Evolutionary conservation across 2,797 vertebrate genomes (phyloP), one percentile per base, ranked within the genome.

Genomic region (Acipenser ruthenus): DNA sequence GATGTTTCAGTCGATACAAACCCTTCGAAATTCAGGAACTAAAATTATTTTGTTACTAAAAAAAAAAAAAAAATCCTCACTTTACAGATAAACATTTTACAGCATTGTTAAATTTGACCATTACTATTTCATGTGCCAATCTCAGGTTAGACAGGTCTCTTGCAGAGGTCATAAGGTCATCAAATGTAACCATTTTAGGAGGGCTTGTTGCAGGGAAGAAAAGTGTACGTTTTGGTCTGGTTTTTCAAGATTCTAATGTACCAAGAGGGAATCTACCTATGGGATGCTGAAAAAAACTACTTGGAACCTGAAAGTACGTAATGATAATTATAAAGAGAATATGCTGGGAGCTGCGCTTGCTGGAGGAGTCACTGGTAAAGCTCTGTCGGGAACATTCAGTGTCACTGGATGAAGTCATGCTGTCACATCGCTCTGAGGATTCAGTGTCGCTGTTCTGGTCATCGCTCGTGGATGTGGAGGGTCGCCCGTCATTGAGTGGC

Each of bases 341-440:
- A 5, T 37, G 37, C 18, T 18, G 37, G 37, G 95, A 93, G 78
- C 90, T 87, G 65, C 90, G 87, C 67, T 95, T 97, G 91, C 95
- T 96, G 72, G 94, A 95, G 74, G 86, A 85, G 73, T 93, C 89
- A 0, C 95, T 97, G 37, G 88, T 92, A 77, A 95, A 96, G 76
- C 94, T 96, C 70, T 93, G 91, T 4, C 93, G 87, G 12, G 90
- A 94, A 71, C 78, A 91, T 63, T 95, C 93, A 0, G 73, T 84
- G 78, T 95, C 93, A 0, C 93, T 94, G 69, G 91, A 82, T 0
- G 90, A 89, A 7, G 88, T 88, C 75, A 85, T 75, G 80, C 93
- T 94, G 82, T 95, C 90, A 0, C 89, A 92, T 51, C 90, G 80
- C 15, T 84, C 83, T 0, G 90, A 92, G 11, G 90, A 93, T 70